Evolutionary conservation across 2,888 invertebrate genomes (phyloP).

Genomic region (Platerodrilus igneus): DNA sequence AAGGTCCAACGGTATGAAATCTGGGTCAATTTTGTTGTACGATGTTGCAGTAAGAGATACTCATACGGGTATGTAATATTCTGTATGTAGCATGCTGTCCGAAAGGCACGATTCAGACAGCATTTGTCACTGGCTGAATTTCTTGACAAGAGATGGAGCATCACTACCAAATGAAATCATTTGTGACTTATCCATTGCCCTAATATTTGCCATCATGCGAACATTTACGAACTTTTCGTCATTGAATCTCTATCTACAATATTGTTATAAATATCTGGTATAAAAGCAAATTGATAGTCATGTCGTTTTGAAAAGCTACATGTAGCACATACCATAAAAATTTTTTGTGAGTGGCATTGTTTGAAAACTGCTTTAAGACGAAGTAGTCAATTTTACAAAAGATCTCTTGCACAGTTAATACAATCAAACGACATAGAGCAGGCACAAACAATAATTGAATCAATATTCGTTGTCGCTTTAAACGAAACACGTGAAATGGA

Average conservation of each 20-base stretch:
- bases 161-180: constrained; percentile 17
- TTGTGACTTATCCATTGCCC: constrained; percentile 18
- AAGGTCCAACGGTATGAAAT: constrained; percentile 13
- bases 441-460: constrained; percentile 2
- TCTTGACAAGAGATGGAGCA: constrained; percentile 22
- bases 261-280: too few species aligned
- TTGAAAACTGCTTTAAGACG: constrained; percentile 11
- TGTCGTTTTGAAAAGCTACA: too few species aligned
- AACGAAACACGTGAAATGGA: constrained; percentile 13
- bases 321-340: too few species aligned
- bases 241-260: too few species aligned
- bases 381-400: constrained; percentile 11
- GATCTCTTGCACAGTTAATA: constrained; percentile 11
- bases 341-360: too few species aligned
- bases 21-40: constrained; percentile 18
- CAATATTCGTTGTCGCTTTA: constrained; percentile 11
- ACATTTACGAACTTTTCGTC: too few species aligned
- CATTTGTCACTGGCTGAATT: constrained; percentile 19
- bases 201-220: constrained; percentile 13
- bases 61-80: constrained; percentile 18
- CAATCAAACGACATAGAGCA: not conserved
- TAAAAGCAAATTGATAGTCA: too few species aligned
- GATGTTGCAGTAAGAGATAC: constrained; percentile 18
- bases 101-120: constrained; percentile 21
- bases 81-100: constrained; percentile 23